A percentile compares a stretch with the other conserved stretches of the same genome.
Conservation (phyloP, 2,797 vertebrate species). For the Megaceryle alcyon region DNA sequence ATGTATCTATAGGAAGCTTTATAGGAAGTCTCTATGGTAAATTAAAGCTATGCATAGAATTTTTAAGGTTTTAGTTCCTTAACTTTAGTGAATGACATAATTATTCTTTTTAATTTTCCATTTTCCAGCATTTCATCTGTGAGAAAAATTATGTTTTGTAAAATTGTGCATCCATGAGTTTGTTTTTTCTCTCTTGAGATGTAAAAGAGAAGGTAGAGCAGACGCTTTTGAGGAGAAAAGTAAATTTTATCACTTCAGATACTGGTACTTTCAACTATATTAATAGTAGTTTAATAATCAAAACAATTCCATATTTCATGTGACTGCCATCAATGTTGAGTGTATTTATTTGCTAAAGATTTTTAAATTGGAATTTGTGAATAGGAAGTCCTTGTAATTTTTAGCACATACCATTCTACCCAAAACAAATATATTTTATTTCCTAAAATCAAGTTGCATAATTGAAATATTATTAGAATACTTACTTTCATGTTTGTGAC, state of each 20-base stretch:
- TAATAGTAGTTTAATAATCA: not conserved
- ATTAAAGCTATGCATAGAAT: not conserved
- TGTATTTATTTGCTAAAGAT: not conserved
- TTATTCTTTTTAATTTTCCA: not conserved
- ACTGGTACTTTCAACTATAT: conserved; percentile 15
- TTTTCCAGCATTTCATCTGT: not conserved
- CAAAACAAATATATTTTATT: not conserved
- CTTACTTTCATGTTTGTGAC: not conserved
- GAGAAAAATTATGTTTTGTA: not conserved
- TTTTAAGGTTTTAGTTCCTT: conserved; percentile 2
- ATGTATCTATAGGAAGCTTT: conserved; percentile 25
- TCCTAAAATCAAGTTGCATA: not conserved
- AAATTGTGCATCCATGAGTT: not conserved
- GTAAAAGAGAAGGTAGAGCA: not conserved
- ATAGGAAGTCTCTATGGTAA: not conserved
- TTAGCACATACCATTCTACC: not conserved
- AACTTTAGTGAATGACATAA: not conserved
- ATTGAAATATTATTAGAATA: not conserved
- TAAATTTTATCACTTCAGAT: not conserved
- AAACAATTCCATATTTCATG: not conserved
- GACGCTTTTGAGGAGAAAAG: conserved; percentile 27
- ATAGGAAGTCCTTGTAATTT: not conserved
- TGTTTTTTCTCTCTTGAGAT: not conserved
- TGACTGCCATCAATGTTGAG: not conserved
- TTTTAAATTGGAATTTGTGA: not conserved